Base-by-base conservation (phyloP, 2,888 invertebrate genomes). In the Dynastes tityus region DNA sequence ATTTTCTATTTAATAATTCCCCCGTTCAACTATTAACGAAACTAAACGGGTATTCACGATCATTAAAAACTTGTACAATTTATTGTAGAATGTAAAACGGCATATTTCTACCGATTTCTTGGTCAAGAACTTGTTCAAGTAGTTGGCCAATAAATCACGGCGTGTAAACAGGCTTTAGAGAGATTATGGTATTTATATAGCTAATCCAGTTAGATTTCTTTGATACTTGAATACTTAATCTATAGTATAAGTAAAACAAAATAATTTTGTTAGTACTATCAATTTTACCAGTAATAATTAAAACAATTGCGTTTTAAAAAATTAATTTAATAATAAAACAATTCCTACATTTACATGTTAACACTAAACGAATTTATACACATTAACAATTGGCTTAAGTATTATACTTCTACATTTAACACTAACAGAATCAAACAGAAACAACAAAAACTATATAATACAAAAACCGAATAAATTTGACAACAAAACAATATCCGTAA, bases 361-460 rank as follows among this genome's bases (percentile, higher is more conserved):
- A 65, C 76, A 16, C 58, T 61, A 61, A 61, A 61, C 45, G 61
- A 63, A 74, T 63, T 22, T 74, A 29, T 49, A 74, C 61, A 63
- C 61, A 74, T 27, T 74, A 74, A 74, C 73, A 74, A 74, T 49
- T 45, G 22, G 27, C 13, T 22, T 73, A 53, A 29, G 29, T 51
- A 49, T 29, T 70, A 49, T 70, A 49, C 70, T 58, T 61, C 77
- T 77, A 78, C 73, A 53, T 64, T 61, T 51, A 78, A 73, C 71
- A 73, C 78, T 61, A 77, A 76, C 65, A 65, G 65, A 67, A 71
- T 45, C 63, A 63, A 77, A 77, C 64, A 71, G 58, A 73, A 78
- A 49, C 64, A 71, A 74, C 73, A 74, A 61, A 73, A 58, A 74
- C 40, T 51, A 51, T 74, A 61, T 32, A 58, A 27, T 74, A 74